Conservation (phyloP, 2,797 vertebrate species). For the Eupleurogrammus muticus region DNA sequence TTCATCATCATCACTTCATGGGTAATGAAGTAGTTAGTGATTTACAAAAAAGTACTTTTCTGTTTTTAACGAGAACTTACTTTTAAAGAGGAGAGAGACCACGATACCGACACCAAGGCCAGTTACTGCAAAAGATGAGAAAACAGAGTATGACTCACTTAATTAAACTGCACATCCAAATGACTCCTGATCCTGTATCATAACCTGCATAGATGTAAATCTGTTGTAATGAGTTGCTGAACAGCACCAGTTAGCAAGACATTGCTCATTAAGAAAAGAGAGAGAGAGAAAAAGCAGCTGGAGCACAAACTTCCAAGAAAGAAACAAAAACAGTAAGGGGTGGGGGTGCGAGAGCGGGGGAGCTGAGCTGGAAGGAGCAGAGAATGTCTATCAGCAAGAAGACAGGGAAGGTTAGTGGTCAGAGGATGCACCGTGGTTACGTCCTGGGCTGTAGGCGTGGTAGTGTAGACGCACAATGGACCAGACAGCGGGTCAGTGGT, state of each 20-base stretch:
- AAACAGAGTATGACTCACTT: constrained; percentile 11
- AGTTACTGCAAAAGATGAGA: constrained; percentile 80
- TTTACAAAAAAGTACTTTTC: not conserved
- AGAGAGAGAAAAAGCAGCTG: constrained; percentile 34
- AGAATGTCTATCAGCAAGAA: constrained; percentile 8
- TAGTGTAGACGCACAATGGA: not conserved
- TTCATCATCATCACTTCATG: not conserved
- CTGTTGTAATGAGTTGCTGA: constrained; percentile 66
- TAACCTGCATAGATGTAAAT: constrained; percentile 53
- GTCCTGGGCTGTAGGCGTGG: not conserved
- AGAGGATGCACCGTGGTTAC: constrained; percentile 23
- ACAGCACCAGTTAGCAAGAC: constrained; percentile 69
- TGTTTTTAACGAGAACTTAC: constrained; percentile 81
- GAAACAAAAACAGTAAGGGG: constrained; percentile 37
- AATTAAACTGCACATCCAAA: constrained; percentile 14
- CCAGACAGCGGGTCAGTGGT: constrained; percentile 12
- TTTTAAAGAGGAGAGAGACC: constrained; percentile 93
- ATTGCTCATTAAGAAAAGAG: constrained; percentile 47
- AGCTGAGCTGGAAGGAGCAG: constrained; percentile 11
- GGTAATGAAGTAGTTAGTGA: not conserved
- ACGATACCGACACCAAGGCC: constrained; percentile 90
- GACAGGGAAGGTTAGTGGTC: constrained; percentile 35
- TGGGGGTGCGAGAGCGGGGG: constrained; percentile 32
- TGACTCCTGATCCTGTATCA: constrained; percentile 26
- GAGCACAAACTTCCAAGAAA: constrained; percentile 29